Conservation (phyloP, 2,888 invertebrate genomes). For the Schizaphis graminum region DNA sequence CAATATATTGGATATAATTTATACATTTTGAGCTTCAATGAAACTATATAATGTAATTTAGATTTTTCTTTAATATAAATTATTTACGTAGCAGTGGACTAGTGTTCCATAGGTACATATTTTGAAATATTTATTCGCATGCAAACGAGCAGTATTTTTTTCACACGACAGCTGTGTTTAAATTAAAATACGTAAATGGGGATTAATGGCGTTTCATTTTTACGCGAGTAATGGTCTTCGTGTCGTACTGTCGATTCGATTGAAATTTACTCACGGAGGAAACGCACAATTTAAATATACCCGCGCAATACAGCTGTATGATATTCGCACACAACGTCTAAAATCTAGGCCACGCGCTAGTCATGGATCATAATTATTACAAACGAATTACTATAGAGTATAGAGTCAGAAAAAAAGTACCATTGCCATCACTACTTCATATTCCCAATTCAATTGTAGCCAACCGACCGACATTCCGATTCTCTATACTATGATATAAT, state of each 20-base stretch:
- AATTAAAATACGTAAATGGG: slow-evolving; percentile 53
- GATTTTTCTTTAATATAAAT: slow-evolving; percentile 28
- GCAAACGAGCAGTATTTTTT: slow-evolving; percentile 38
- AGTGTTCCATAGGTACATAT: neutral
- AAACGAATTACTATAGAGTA: slow-evolving; percentile 23
- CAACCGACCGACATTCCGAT: neutral
- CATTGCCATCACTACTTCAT: neutral
- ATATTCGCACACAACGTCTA: neutral
- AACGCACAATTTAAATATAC: slow-evolving; percentile 48
- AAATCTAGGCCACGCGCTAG: slow-evolving; percentile 17
- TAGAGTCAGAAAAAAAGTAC: neutral
- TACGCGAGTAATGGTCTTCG: slow-evolving; percentile 29
- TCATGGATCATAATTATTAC: slow-evolving; percentile 41
- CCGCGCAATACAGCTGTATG: neutral
- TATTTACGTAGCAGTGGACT: neutral
- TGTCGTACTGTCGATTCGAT: slow-evolving; percentile 40
- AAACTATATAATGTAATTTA: neutral
- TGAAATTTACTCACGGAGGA: slow-evolving; percentile 52
- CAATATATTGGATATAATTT: neutral
- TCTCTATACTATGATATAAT: neutral
- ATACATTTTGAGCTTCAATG: neutral
- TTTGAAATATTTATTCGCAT: slow-evolving; percentile 35
- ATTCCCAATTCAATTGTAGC: neutral
- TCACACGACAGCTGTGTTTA: slow-evolving; percentile 36
- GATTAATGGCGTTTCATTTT: slow-evolving; percentile 50